Conservation (phyloP, 2,113 vertebrate species). For the Bos javanicus region DNA sequence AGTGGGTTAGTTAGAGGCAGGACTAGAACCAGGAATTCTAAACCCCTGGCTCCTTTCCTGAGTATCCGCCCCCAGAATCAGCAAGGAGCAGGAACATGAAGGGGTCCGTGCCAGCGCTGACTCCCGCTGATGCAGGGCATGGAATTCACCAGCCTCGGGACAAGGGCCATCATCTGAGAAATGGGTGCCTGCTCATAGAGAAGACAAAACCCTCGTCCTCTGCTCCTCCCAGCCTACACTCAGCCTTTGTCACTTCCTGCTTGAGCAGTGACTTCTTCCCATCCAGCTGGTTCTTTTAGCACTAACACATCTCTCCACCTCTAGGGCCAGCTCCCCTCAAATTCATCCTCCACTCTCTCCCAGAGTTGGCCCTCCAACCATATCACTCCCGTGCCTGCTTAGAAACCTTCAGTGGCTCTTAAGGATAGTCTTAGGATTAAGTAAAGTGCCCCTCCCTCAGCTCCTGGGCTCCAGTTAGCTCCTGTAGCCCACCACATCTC, state of each 20-base stretch:
- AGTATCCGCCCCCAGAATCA: neutral
- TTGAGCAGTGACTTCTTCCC: neutral
- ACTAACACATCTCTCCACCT: neutral
- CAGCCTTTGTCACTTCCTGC: neutral
- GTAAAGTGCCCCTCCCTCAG: neutral
- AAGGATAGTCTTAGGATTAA: neutral
- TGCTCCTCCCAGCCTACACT: neutral
- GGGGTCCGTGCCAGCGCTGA: neutral
- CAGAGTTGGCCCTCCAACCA: neutral
- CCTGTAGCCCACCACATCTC: neutral
- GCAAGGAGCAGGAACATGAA: neutral
- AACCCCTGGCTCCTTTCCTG: neutral
- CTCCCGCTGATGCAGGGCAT: too few species aligned
- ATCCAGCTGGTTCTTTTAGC: neutral
- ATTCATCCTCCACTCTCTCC: neutral
- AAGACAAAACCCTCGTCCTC: rapidly evolving
- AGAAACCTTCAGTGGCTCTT: neutral
- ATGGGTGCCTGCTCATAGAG: neutral
- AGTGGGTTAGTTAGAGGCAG: neutral
- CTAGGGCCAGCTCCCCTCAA: neutral
- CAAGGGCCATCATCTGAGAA: neutral
- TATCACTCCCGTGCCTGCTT: neutral
- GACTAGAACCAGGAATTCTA: neutral
- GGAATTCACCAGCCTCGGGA: neutral
- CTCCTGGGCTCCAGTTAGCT: neutral